These are phyloP conservation scores for Psettodes erumei DNA, from an alignment of 2,113 vertebrate species.

Conservation along the genomic window DNA sequence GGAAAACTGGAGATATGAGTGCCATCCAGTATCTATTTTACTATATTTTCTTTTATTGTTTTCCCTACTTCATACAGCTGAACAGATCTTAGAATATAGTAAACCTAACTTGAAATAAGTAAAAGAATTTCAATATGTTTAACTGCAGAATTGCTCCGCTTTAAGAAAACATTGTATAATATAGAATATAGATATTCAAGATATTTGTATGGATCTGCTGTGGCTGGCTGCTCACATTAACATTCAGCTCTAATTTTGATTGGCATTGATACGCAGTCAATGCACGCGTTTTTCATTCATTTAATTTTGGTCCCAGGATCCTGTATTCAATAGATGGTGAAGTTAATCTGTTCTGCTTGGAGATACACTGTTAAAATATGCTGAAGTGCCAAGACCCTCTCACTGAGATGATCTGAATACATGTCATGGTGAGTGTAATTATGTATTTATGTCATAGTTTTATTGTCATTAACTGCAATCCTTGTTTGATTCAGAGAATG, in stretches of 20 bases:
- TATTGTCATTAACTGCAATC: conserved; percentile 22
- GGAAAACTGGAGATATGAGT: neutral
- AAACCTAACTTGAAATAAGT: neutral
- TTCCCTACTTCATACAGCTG: neutral
- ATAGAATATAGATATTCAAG: neutral
- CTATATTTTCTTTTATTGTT: neutral
- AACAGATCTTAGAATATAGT: neutral
- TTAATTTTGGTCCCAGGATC: neutral
- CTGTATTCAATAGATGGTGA: neutral
- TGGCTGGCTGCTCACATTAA: neutral
- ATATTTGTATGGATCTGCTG: conserved; percentile 7
- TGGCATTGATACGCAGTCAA: conserved; percentile 19
- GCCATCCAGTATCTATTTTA: neutral
- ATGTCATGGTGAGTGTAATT: conserved; percentile 19
- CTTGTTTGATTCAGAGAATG: conserved; percentile 15
- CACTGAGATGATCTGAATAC: neutral
- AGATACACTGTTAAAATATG: neutral
- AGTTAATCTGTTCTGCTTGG: conserved; percentile 5
- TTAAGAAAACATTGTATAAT: neutral
- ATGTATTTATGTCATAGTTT: conserved; percentile 16
- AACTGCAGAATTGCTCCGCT: neutral
- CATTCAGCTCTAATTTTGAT: conserved; percentile 5
- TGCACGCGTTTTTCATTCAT: neutral
- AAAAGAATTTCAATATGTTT: neutral
- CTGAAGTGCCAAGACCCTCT: neutral